Conservation (phyloP, 2,888 invertebrate genomes). For the Drosophila mulleri region DNA sequence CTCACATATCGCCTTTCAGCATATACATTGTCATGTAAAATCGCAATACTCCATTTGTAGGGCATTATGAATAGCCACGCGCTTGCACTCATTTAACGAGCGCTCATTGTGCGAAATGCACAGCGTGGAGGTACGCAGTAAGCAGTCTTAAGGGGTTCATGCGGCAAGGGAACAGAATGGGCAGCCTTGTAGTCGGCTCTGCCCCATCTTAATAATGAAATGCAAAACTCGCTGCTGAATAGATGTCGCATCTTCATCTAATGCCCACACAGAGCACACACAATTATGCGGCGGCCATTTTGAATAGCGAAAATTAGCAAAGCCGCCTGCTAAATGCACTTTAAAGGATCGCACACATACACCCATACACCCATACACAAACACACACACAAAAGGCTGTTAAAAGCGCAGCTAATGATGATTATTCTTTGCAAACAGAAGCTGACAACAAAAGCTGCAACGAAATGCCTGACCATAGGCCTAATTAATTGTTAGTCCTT, state of each 20-base stretch:
- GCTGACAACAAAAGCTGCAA: slow-evolving; percentile 38
- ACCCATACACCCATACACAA: too few species aligned
- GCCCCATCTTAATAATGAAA: slow-evolving; percentile 30
- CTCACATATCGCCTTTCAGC: neutral
- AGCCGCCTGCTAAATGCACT: slow-evolving; percentile 42
- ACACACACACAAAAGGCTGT: slow-evolving; percentile 31
- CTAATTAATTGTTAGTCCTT: slow-evolving; percentile 63
- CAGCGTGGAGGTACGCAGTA: slow-evolving; percentile 24
- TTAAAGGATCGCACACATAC: slow-evolving; percentile 3
- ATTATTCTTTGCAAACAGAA: slow-evolving; percentile 33
- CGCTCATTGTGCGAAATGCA: slow-evolving; percentile 41
- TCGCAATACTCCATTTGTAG: slow-evolving; percentile 2
- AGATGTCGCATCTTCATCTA: slow-evolving; percentile 20
- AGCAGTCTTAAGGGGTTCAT: neutral
- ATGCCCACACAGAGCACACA: slow-evolving; percentile 2
- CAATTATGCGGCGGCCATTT: slow-evolving; percentile 47
- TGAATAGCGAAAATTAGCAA: slow-evolving; percentile 69
- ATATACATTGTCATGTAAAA: neutral
- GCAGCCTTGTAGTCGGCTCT: too few species aligned
- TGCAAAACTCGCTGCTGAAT: slow-evolving; percentile 34
- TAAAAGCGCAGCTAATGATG: slow-evolving; percentile 55
- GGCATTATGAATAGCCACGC: slow-evolving; percentile 8
- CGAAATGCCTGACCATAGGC: slow-evolving; percentile 18
- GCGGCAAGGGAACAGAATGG: neutral
- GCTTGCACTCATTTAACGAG: slow-evolving; percentile 46